Evolutionary conservation across 2,113 vertebrate genomes (phyloP).

Genomic region (Semicossyphus pulcher): DNA sequence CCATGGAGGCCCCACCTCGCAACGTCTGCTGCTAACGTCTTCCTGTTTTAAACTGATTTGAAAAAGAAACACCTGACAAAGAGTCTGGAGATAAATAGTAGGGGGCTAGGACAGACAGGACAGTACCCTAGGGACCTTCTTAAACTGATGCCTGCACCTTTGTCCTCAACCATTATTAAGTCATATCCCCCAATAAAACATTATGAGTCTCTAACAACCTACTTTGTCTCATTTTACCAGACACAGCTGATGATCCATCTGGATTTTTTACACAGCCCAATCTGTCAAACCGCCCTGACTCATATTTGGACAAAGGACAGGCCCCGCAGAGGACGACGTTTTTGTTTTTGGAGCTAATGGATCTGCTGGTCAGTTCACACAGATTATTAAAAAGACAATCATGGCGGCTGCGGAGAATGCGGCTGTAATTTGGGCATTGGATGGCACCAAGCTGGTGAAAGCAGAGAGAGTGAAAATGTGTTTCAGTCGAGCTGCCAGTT

Average conservation of each 20-base stretch:
- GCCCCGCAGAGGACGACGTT: constrained; percentile 7
- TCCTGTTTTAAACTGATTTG: too few relatives aligned
- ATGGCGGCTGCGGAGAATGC: constrained; percentile 6
- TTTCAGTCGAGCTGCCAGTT: neutral
- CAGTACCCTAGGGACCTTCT: neutral
- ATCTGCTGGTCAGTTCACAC: constrained; percentile 30
- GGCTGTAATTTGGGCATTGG: constrained; percentile 32
- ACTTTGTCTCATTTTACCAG: constrained; percentile 34
- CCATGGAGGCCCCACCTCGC: too few relatives aligned
- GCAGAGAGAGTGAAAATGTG: neutral
- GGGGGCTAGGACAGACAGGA: neutral
- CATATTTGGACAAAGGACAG: constrained; percentile 23
- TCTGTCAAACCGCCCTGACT: constrained; percentile 42
- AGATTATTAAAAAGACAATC: constrained; percentile 42
- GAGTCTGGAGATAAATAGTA: too few relatives aligned
- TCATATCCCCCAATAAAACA: constrained; percentile 34
- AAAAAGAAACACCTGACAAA: neutral
- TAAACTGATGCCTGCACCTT: constrained; percentile 5
- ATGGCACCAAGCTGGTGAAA: constrained; percentile 10
- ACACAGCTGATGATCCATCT: constrained; percentile 56
- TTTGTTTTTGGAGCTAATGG: constrained; percentile 25
- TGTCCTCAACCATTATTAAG: constrained; percentile 16
- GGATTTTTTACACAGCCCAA: constrained; percentile 41
- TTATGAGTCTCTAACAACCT: constrained; percentile 44
- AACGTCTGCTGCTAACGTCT: too few relatives aligned